Evolutionary conservation across 92 coral and sea anemone genomes (phyloP).

Genomic region (Anthopleura xanthogrammica): DNA sequence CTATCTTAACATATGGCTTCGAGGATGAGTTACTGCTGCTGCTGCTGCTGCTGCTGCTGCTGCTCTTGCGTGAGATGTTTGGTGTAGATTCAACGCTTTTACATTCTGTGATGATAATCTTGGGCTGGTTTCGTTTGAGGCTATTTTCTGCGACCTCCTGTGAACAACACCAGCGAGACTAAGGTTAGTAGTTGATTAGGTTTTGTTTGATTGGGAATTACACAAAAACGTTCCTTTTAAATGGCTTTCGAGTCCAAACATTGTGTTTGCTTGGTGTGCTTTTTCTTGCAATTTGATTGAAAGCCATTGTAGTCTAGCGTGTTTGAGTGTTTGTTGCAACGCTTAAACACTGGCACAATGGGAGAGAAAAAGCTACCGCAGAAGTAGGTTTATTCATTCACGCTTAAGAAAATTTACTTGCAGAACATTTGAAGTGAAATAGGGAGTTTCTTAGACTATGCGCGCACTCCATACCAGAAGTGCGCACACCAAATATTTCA

Average conservation of each 20-base stretch:
- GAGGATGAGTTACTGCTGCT: constrained; percentile 24
- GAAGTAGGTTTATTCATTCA: too few species aligned
- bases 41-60: constrained; percentile 20
- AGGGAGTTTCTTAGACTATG: too few species aligned
- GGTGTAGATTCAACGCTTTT: constrained; percentile 27
- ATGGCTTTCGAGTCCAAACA: too few species aligned
- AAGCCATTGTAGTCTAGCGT: not conserved
- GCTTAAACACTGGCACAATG: too few species aligned
- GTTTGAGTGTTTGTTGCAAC: not conserved
- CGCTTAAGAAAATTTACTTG: too few species aligned
- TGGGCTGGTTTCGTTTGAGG: constrained; percentile 25
- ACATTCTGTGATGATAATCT: constrained; percentile 22
- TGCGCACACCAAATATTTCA: too few species aligned
- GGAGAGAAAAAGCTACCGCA: too few species aligned
- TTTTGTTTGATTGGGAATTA: too few species aligned
- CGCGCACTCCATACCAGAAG: too few species aligned
- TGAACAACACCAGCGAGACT: not conserved
- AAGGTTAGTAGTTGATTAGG: not conserved
- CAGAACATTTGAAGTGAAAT: too few species aligned
- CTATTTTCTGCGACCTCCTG: constrained; percentile 21
- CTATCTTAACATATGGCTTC: not conserved
- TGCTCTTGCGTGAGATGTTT: constrained; percentile 8
- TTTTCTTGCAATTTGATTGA: not conserved
- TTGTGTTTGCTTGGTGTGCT: too few species aligned
- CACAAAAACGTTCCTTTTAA: too few species aligned